Conservation (phyloP, 2,888 invertebrate species). For the Cabera pusaria region DNA sequence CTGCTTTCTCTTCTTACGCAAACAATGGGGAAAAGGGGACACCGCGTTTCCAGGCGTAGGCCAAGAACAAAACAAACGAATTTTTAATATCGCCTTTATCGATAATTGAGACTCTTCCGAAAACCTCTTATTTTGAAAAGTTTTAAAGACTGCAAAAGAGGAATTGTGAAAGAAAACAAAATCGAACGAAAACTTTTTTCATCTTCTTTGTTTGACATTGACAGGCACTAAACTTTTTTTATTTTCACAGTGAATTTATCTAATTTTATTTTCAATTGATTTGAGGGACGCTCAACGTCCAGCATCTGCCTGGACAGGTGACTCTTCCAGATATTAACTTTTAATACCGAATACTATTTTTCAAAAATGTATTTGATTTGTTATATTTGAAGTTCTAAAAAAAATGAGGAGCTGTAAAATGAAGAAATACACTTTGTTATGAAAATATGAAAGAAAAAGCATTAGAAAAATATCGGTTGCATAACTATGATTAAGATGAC, state of each 20-base stretch:
- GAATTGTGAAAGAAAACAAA: constrained; percentile 79
- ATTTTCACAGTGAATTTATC: constrained; percentile 78
- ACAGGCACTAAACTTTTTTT: constrained; percentile 80
- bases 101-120: constrained; percentile 82
- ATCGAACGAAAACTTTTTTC: constrained; percentile 81
- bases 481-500: too few species aligned
- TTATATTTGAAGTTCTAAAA: too few species aligned
- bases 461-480: too few species aligned
- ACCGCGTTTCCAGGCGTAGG: constrained; percentile 68
- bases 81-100: constrained; percentile 83
- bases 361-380: too few species aligned
- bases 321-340: constrained; percentile 60
- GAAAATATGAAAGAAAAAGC: too few species aligned
- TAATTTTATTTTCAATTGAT: constrained; percentile 79
- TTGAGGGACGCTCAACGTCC: constrained; percentile 63
- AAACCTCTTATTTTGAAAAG: constrained; percentile 82
- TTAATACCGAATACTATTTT: too few species aligned
- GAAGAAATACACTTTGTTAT: too few species aligned
- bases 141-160: constrained; percentile 80
- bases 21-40: constrained; percentile 79
- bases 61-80: constrained; percentile 83
- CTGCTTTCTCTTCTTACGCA: constrained; percentile 72
- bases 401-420: too few species aligned
- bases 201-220: constrained; percentile 83
- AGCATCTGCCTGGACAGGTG: constrained; percentile 62